Evolutionary conservation across 2,888 invertebrate species (phyloP), one percentile per base, ranked within the genome.

Genomic region (Mesoligia furuncula): DNA sequence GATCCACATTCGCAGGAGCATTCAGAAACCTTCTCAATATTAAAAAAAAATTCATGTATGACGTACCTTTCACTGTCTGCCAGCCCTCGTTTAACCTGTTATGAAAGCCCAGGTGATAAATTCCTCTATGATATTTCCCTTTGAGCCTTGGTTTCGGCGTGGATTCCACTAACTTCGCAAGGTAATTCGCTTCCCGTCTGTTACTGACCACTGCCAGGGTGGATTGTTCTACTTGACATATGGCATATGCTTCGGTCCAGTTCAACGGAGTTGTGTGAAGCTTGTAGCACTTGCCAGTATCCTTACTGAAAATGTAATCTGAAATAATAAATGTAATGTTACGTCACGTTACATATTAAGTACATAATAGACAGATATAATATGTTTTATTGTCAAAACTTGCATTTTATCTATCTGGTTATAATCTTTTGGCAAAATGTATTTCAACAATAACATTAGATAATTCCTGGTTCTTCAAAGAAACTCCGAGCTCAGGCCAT

Each of bases 241-340:
- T 83, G 0, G 86, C 85, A 36, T 92, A 90, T 0, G 96, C 95
- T 0, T 94, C 94, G 0, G 88, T 89, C 95, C 96, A 96, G 57
- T 90, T 93, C 80, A 85, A 79, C 0, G 95, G 93, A 3, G 81
- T 88, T 27, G 91, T 77, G 75, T 96, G 95, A 45, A 95, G 92
- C 76, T 95, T 95, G 88, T 94, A 95, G 82, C 95, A 95, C 83
- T 90, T 92, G 3, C 92, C 92, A 2, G 66, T 20, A 2, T 77
- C 48, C 24, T 88, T 88, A 61, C 90, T 90, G 80, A 89, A 94
- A 62, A 51, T 51, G 51, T 51, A 51, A 51, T 51, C 51, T 51
- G 51, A 51, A 51, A 51, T 54, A 54, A 24, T 11, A 31, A 73
- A 71, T 57, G 11, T 17, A 17, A 39, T 42, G 24, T 51, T 31